Evolutionary conservation across 1,140 invertebrate species (phyloP).

Genomic region (Drosophila sturtevanti): DNA sequence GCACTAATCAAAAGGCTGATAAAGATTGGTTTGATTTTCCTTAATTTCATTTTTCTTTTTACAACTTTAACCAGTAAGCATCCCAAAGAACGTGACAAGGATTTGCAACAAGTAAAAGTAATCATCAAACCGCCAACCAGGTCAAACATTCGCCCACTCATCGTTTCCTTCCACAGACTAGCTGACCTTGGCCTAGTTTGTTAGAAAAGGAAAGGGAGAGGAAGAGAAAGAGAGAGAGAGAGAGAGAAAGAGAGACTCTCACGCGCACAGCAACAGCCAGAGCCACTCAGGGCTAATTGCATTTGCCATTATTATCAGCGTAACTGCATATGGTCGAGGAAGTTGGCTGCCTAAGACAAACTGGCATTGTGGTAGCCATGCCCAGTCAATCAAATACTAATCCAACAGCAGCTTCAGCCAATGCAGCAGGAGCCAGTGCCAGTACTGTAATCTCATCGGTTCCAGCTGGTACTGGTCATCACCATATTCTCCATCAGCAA

Average conservation of each 20-base stretch:
- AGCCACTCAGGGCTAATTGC: slow-evolving; percentile 31
- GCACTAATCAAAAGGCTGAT: too few species aligned
- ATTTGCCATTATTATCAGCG: slow-evolving; percentile 34
- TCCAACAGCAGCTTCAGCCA: slow-evolving; percentile 11
- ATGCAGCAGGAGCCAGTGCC: neutral
- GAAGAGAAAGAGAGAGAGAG: neutral
- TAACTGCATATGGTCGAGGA: slow-evolving; percentile 60
- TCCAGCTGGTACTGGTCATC: neutral
- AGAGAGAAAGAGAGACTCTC: neutral
- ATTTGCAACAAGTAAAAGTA: slow-evolving; percentile 37
- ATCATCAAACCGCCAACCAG: neutral
- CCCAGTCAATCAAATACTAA: slow-evolving; percentile 48
- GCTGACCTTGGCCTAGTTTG: slow-evolving; percentile 66
- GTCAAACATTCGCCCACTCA: neutral
- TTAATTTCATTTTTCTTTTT: too few species aligned
- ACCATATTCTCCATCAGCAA: slow-evolving; percentile 20
- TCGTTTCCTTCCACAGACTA: neutral
- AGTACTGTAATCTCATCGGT: neutral
- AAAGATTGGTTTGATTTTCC: too few species aligned
- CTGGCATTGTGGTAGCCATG: slow-evolving; percentile 60
- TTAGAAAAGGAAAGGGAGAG: neutral
- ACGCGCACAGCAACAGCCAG: slow-evolving; percentile 44
- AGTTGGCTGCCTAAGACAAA: slow-evolving; percentile 66
- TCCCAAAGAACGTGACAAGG: neutral
- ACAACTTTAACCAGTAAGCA: too few species aligned